Base-by-base conservation (phyloP, 2,797 vertebrate genomes). In the Gymnoscopelus microlampas region DNA sequence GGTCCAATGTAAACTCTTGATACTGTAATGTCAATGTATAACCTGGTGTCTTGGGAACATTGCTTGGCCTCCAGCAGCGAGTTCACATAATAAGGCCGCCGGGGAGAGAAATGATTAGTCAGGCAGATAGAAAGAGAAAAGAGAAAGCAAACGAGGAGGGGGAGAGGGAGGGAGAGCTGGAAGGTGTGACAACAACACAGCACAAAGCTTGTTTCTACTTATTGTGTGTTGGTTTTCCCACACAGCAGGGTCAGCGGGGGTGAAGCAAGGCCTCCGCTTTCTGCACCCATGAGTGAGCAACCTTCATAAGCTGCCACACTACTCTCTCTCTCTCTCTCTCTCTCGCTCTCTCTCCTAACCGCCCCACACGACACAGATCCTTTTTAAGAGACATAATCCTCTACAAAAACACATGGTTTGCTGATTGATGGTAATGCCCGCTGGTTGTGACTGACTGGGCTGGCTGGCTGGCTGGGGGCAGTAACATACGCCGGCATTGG, bases 321-420 rank as follows among this genome's bases (percentile, higher is more conserved):
- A 74, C 82, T 83, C 76, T 44, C 39, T 8, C 39, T 44, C 35
- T 35, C 35, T 35, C 35, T 12, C 26, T 24, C 15, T 8, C 29
- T 15, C 62, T 63, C 49, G 7, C 35, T 39, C 35, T 39, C 39
- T 44, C 39, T 76, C 84, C 77, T 65, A 70, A 65, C 51, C 24
- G 57, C 63, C 58, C 67, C 76, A 67, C 71, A 65, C 19, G 66
- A 67, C 71, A 65, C 19, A 64, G 71, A 68, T 70, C 63, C 81
- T 83, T 91, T 89, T 85, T 35, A 6, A 86, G 80, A 90, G 80
- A 85, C 81, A 82, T 91, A 92, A 90, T 91, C 90, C 89, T 84
- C 78, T 80, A 79, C 67, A 82, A 91, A 88, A 91, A 89, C 86
- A 88, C 87, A 82, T 79, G 84, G 88, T 81, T 19, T 81, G 88